Percentiles rank a stretch among this genome's conserved stretches.
phyloP scores from a whole-genome alignment of 2,888 invertebrate genomes.

The Dynastes grantii region DNA sequence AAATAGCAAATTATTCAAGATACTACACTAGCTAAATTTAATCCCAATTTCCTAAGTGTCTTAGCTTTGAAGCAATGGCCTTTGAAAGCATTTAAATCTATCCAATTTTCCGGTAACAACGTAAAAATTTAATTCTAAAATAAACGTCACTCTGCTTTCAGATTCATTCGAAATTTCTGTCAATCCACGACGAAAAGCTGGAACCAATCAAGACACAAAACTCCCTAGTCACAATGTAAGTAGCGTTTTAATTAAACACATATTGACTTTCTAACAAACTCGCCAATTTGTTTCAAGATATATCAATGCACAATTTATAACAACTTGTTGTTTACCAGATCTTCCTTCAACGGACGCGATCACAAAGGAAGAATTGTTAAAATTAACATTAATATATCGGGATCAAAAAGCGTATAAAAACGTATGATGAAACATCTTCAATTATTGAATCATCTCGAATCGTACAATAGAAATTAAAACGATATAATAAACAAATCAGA shows the following conservation, averaged over 20 bases:
- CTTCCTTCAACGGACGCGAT: too few species aligned
- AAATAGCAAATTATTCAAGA: too few species aligned
- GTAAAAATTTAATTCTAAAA: slow-evolving; percentile 2
- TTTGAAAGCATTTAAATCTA: too few species aligned
- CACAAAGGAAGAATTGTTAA: not conserved
- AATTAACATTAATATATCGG: slow-evolving; percentile 2
- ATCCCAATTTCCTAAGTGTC: too few species aligned
- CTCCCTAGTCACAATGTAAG: slow-evolving; percentile 73
- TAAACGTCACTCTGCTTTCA: slow-evolving; percentile 38
- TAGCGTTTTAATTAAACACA: slow-evolving; percentile 43
- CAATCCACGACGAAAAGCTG: slow-evolving; percentile 50
- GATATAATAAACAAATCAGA: slow-evolving; percentile 16
- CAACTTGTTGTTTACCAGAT: too few species aligned
- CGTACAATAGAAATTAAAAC: not conserved
- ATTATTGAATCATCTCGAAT: slow-evolving; percentile 11
- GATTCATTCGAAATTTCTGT: slow-evolving; percentile 46
- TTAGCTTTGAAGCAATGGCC: too few species aligned
- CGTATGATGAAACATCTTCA: slow-evolving; percentile 21
- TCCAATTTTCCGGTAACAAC: too few species aligned
- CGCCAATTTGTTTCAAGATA: too few species aligned
- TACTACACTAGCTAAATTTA: too few species aligned
- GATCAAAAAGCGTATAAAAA: not conserved
- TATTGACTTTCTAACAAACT: too few species aligned
- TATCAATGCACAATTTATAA: too few species aligned
- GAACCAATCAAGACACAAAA: slow-evolving; percentile 64